Evolutionary conservation across 64 coral and sea anemone species (phyloP), one percentile per base, ranked within the genome.

Genomic region (Montipora sp.): DNA sequence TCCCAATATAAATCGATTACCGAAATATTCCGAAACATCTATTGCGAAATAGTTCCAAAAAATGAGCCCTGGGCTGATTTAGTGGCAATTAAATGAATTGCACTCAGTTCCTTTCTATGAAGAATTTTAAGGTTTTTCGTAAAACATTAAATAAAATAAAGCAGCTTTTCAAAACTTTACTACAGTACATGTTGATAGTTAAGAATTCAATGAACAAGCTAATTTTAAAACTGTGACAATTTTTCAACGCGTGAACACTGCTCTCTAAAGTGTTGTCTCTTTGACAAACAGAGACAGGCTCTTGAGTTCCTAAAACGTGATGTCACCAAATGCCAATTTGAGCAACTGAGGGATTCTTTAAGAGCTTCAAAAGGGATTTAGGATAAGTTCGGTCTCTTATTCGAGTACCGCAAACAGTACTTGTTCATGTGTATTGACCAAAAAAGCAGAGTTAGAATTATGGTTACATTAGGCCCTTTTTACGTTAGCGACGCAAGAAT

Each of bases 61-160:
- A 9, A 11, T 20, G 72, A 22, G 11, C 21, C 72, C 20, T 1
- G 20, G 23, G 20, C n/a, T 75, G 5, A 27, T 0, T 47, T 15
- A 10, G 75, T 47, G 8, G 36, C 36, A 77, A 77, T 77, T 12
- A 46, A 14, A 78, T n/a, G 75, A 45, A 14, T 78, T 6, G 1
- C 75, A 19, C 75, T 78, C 73, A 78, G 47, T n/a, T 15, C 14
- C 24, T 46, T 15, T 48, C 10, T 18, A 78, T 18, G 4, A 8
- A 47, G 44, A 49, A 78, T 5, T 46, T 18, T 75, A 13, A 16
- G 15, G 47, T 4, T 13, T 36, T 51, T n/a, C 6, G 49, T 78
- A 13, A 14, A 78, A 78, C 12, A 78, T 78, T 78, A 78, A 78
- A 78, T 78, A 78, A 18, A 78, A 78, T 12, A 50, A n/a, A 7